Conservation (phyloP, 2,888 invertebrate species). For the Drosophila macrospina region DNA sequence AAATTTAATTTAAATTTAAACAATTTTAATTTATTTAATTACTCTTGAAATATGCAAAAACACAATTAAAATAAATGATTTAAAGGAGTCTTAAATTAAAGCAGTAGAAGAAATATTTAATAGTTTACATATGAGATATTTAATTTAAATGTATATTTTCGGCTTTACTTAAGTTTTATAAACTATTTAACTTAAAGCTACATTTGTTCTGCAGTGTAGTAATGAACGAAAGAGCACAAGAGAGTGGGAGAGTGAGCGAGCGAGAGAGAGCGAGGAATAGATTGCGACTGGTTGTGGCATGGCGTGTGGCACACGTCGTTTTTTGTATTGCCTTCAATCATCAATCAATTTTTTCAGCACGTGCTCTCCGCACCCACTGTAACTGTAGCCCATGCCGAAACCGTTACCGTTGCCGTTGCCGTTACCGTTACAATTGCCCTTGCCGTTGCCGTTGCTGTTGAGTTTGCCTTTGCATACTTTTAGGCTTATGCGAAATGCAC, state of each 20-base stretch:
- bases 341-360: slow-evolving; percentile 79
- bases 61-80: too few species aligned
- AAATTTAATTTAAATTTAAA: too few species aligned
- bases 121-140: too few species aligned
- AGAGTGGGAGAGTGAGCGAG: neutral
- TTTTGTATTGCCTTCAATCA: slow-evolving; percentile 78
- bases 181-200: too few species aligned
- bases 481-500: slow-evolving; percentile 60
- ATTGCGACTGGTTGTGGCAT: slow-evolving; percentile 34
- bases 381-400: slow-evolving; percentile 1
- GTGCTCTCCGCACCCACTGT: slow-evolving; percentile 46
- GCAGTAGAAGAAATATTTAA: too few species aligned
- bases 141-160: neutral
- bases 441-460: neutral
- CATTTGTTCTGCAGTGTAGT: slow-evolving; percentile 27
- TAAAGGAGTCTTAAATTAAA: too few species aligned
- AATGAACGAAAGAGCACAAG: slow-evolving; percentile 3
- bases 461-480: slow-evolving; percentile 56
- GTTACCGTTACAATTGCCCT: slow-evolving; percentile 4
- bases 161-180: neutral
- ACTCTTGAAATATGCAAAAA: too few species aligned
- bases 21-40: too few species aligned
- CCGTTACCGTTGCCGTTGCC: neutral
- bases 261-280: slow-evolving; percentile 1
- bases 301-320: slow-evolving; percentile 60